Percentiles rank a stretch among this genome's conserved stretches.
These are phyloP conservation scores for Choreutis nemorana DNA, from an alignment of 2,888 invertebrate species.

Conservation along the genomic window DNA sequence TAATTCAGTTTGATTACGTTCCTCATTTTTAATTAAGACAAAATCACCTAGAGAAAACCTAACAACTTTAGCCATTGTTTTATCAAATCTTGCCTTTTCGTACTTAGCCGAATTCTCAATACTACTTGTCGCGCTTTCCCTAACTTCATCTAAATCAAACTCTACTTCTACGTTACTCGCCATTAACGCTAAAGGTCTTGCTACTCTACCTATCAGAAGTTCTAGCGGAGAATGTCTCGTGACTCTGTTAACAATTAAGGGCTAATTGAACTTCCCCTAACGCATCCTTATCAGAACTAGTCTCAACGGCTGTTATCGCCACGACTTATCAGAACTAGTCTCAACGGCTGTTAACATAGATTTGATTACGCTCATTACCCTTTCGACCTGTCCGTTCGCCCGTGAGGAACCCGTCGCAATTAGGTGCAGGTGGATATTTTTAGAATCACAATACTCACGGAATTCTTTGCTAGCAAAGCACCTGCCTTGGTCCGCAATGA, in stretches of 20 bases:
- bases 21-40: constrained; percentile 3
- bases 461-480: constrained; percentile 12
- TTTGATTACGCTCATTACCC: constrained; percentile 14
- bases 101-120: neutral
- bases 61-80: neutral
- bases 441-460: constrained; percentile 9
- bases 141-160: constrained; percentile 6
- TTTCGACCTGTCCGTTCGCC: constrained; percentile 7
- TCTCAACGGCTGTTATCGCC: constrained; percentile 17
- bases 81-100: constrained; percentile 3
- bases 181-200: constrained; percentile 11
- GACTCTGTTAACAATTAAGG: constrained; percentile 15
- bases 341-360: too few species aligned
- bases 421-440: constrained; percentile 9
- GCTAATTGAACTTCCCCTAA: constrained; percentile 17
- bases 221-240: constrained; percentile 18
- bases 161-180: constrained; percentile 3
- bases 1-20: constrained; percentile 2
- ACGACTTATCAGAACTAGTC: too few species aligned
- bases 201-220: constrained; percentile 15
- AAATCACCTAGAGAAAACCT: constrained; percentile 2
- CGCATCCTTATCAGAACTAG: constrained; percentile 16
- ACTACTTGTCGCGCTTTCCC: too few species aligned
- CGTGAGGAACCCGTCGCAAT: constrained; percentile 10
- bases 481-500: constrained; percentile 11